A percentile compares a stretch with the other conserved stretches of the same genome.
phyloP scores from a whole-genome alignment of 2,113 vertebrate genomes.

The Hippocampus zosterae region DNA sequence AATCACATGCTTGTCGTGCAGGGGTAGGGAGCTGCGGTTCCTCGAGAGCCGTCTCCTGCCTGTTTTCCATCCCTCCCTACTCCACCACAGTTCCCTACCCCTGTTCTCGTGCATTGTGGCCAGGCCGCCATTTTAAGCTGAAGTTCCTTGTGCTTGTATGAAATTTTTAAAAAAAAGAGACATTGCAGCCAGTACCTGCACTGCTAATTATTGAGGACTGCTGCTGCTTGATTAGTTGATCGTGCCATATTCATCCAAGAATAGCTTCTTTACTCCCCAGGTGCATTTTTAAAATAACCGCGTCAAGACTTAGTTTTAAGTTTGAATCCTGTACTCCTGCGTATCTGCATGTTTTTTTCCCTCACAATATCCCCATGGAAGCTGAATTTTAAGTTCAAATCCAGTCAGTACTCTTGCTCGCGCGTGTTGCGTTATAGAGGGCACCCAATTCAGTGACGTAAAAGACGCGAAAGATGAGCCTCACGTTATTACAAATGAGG shows the following conservation, averaged over 20 bases:
- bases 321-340: not conserved
- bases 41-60: too few species aligned
- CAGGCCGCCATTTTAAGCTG: not conserved
- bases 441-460: slow-evolving; percentile 11
- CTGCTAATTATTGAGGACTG: not conserved
- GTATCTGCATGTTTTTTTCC: not conserved
- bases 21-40: too few species aligned
- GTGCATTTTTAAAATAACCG: not conserved
- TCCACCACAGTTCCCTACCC: too few species aligned
- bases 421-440: slow-evolving; percentile 25
- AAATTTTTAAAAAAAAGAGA: not conserved
- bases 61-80: too few species aligned
- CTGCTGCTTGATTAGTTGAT: not conserved
- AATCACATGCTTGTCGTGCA: not conserved
- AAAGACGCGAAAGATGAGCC: not conserved
- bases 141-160: not conserved
- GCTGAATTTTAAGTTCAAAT: not conserved
- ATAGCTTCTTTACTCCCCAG: not conserved
- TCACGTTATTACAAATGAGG: slow-evolving; percentile 1
- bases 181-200: not conserved
- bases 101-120: too few species aligned
- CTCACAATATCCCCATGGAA: not conserved
- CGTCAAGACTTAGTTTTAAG: not conserved
- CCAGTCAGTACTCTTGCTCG: not conserved
- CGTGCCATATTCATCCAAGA: not conserved